Base-by-base conservation (phyloP, 2,797 vertebrate species). In the Acipenser ruthenus region DNA sequence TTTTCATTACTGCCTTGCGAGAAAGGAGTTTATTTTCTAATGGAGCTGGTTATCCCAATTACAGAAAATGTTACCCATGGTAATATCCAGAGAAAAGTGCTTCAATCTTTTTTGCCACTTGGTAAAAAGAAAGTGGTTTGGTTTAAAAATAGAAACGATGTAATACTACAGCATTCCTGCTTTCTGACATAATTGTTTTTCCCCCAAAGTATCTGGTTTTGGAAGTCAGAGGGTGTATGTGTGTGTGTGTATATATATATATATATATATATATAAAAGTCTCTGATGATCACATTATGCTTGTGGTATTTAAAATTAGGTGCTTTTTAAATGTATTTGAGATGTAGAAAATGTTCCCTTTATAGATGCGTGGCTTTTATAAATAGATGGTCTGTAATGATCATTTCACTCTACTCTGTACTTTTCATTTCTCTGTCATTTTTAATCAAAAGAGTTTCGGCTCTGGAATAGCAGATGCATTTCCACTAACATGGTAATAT, bases 311-410 rank as follows among this genome's bases (percentile, higher is more conserved):
- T 68, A n/a, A 60, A 68, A 64, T 63, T 47, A 68, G 52, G 48
- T 68, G 37, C 49, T 68, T 49, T 12, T 49, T 12, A 68, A 59
- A n/a, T 49, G 10, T 9, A 18, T 62, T 55, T 15, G 50, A 15
- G 11, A 23, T n/a, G 4, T n/a, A 62, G 66, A 47, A 60, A 23
- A 53, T 53, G 66, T 55, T 67, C 62, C 66, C 60, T 48, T 67
- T 53, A 59, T 52, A 23, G 12, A 13, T 68, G 7, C 51, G 9
- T 18, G 8, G 6, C 10, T 50, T 62, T 8, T 62, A 68, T 63
- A 68, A 68, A 63, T 62, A 67, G 66, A 67, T 18, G 10, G 60
- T 9, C 60, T 62, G 8, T 62, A 23, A 23, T 63, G 61, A 53
- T 47, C 15, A 67, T 63, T 15, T 50, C 47, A 59, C 47, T 8